Evolutionary conservation across 1,140 invertebrate species (phyloP).

Genomic region (Colletes gigas): DNA sequence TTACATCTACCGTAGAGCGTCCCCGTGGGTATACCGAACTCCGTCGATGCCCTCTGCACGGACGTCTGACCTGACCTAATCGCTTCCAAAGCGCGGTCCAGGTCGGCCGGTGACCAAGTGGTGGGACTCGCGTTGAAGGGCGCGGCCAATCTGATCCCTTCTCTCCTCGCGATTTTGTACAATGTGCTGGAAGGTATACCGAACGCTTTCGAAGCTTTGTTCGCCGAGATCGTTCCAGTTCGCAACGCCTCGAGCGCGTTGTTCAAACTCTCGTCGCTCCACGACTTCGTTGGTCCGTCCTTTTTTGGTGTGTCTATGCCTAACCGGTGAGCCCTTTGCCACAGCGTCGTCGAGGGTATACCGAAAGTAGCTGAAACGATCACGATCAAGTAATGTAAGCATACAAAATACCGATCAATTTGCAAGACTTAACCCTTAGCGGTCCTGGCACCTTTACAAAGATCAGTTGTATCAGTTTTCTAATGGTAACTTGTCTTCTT

Average conservation of each 20-base stretch:
- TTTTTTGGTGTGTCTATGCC: conserved; percentile 95
- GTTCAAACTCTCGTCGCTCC: conserved; percentile 92
- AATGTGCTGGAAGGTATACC: conserved; percentile 93
- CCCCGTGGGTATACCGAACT: conserved; percentile 92
- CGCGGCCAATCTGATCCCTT: conserved; percentile 92
- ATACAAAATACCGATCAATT: not conserved
- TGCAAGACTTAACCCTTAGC: no score
- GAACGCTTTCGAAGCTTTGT: conserved; percentile 95
- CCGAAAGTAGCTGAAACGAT: conserved; percentile 89
- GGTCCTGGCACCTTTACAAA: no score
- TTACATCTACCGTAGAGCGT: conserved; percentile 94
- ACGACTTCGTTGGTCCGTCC: conserved; percentile 91
- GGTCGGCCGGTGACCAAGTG: conserved; percentile 92
- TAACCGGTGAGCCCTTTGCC: conserved; percentile 92
- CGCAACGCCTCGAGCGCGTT: conserved; percentile 90
- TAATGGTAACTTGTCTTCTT: no score
- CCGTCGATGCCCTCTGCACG: conserved; percentile 92
- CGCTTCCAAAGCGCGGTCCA: conserved; percentile 90
- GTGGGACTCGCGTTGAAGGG: conserved; percentile 95
- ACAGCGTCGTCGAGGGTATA: conserved; percentile 93
- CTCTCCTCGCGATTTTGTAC: conserved; percentile 93
- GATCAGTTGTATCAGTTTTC: no score
- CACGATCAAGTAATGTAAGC: not conserved
- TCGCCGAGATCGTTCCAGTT: conserved; percentile 92
- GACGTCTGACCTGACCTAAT: conserved; percentile 90